phyloP scores from a whole-genome alignment of 2,113 vertebrate genomes.

The Amphiprion ocellaris region DNA sequence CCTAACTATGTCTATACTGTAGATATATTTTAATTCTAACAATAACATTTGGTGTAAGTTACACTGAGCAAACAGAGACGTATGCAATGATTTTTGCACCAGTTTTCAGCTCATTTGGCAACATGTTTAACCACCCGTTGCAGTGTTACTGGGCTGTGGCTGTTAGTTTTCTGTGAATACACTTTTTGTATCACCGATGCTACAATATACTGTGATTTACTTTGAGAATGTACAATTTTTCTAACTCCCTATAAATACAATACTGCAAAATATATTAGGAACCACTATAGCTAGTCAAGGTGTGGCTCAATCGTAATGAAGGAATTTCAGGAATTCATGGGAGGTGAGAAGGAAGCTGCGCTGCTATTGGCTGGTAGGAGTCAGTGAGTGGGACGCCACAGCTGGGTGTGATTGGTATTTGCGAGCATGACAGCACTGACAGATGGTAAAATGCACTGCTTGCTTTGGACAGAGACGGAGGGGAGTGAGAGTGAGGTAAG shows the following conservation, averaged over 20 bases:
- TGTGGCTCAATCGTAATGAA: background rate
- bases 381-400: constrained; percentile 24
- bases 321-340: constrained; percentile 2
- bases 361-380: constrained; percentile 47
- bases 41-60: no score
- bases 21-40: no score
- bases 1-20: no score
- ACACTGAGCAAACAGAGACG: background rate
- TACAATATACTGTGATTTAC: no score
- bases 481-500: constrained; percentile 64
- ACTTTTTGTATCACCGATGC: no score
- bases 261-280: no score
- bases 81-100: background rate
- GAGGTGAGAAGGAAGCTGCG: constrained; percentile 27
- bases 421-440: constrained; percentile 71
- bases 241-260: no score
- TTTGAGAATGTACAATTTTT: no score
- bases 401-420: constrained; percentile 71
- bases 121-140: background rate
- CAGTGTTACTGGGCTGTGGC: background rate
- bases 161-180: background rate
- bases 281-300: no score
- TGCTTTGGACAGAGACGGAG: constrained; percentile 63
- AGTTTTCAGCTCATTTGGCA: background rate
- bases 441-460: constrained; percentile 81